These are phyloP conservation scores for Torymus auratus DNA, from an alignment of 2,888 invertebrate species.

Conservation along the genomic window DNA sequence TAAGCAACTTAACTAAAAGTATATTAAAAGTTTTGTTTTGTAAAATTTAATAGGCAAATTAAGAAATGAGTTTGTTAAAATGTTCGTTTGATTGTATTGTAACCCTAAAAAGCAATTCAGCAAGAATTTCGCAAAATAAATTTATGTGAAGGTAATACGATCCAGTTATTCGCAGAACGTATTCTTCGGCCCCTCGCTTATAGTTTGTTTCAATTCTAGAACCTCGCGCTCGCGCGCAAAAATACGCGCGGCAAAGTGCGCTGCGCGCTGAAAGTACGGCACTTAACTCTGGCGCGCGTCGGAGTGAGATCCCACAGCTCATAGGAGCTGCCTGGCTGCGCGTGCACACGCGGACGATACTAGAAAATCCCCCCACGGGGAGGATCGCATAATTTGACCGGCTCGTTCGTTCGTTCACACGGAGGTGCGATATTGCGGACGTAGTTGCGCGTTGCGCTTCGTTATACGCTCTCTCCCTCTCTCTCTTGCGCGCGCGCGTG, in stretches of 20 bases:
- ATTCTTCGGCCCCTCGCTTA: conserved; percentile 15
- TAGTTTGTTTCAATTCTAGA: conserved; percentile 38
- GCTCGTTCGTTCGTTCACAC: conserved; percentile 52
- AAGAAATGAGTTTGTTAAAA: too few species aligned
- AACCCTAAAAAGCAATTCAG: too few species aligned
- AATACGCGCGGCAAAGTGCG: conserved; percentile 21
- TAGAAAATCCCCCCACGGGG: conserved; percentile 24
- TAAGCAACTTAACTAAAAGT: too few species aligned
- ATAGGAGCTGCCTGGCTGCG: background rate
- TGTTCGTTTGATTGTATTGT: too few species aligned
- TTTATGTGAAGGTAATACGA: conserved; percentile 19
- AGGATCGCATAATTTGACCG: conserved; percentile 58
- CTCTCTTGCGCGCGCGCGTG: too few species aligned
- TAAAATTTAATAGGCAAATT: too few species aligned
- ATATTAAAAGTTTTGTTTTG: too few species aligned
- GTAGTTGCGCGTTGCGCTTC: conserved; percentile 9
- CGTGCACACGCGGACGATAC: conserved; percentile 19
- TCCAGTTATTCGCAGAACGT: conserved; percentile 45
- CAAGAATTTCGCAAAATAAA: conserved; percentile 9
- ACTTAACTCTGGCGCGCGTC: conserved; percentile 30
- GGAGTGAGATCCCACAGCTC: conserved; percentile 35
- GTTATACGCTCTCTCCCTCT: conserved; percentile 1
- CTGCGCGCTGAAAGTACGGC: conserved; percentile 38
- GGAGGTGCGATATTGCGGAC: conserved; percentile 55
- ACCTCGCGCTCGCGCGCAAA: conserved; percentile 10